Base-by-base conservation (phyloP, 2,888 invertebrate species). In the Helleia helle region DNA sequence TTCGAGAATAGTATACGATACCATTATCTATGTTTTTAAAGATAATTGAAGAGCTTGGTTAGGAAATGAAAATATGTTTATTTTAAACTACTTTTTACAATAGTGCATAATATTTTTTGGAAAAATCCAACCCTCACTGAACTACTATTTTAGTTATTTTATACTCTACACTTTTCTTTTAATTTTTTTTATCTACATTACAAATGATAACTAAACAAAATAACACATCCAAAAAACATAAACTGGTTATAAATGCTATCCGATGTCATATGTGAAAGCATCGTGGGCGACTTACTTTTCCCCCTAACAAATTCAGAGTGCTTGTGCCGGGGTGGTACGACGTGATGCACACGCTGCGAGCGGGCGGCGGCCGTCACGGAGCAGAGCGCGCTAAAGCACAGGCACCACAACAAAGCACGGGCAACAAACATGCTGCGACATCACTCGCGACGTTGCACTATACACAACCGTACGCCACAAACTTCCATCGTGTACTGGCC, bases 241-340 rank as follows among this genome's bases (percentile, higher is more conserved):
- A n/a, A n/a, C n/a, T n/a, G n/a, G n/a, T n/a, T n/a, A n/a, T 22
- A 22, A 22, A 22, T 22, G 22, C 22, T 22, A 6, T 22, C 7
- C 8, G 6, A 8, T 22, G 22, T 5, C 8, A 5, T 18, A 8
- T 22, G 22, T 22, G 22, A 22, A 22, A 22, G 22, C 22, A 8
- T 22, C 22, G 22, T 22, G 22, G 22, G 15, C 12, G 27, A 12
- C 91, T 91, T 88, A 91, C 91, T 91, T 79, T 91, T 92, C 71
- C 91, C 91, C 75, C 91, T 91, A 70, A 91, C 91, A 70, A 91
- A 91, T 69, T 91, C 91, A 55, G 90, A 90, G 58, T 86, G 74
- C 56, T 75, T 74, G 56, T 77, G 71, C 41, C 72, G 64, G 46
- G 69, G 58, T 51, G 67, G 60, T 45, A 69, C 64, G 52, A 62